A percentile compares a stretch with the other conserved stretches of the same genome.
Conservation (phyloP, 37 sponge, comb jelly and placozoan genomes). For the Ianthella basta region DNA sequence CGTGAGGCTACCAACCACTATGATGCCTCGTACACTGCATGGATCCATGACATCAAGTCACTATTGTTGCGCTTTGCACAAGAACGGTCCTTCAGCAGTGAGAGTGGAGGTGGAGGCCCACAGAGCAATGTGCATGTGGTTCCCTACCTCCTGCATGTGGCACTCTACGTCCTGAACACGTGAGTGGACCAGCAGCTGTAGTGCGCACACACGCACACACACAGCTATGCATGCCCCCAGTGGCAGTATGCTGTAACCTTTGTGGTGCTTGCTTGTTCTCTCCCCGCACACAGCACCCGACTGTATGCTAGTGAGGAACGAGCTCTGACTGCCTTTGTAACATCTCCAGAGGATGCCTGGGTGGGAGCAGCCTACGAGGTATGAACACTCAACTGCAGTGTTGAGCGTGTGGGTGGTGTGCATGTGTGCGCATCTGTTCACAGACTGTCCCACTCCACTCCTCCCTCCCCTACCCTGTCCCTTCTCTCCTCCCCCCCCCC, state of each 20-base stretch:
- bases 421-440: too few relatives aligned
- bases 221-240: background rate
- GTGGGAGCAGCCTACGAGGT: constrained; percentile 82
- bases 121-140: constrained; percentile 87
- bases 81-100: constrained; percentile 91
- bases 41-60: constrained; percentile 77
- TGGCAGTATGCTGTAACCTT: background rate
- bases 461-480: background rate
- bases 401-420: too few relatives aligned
- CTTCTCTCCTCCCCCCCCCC: background rate
- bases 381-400: background rate
- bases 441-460: too few relatives aligned
- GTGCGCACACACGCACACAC: constrained; percentile 3
- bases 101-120: constrained; percentile 92
- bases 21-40: constrained; percentile 64
- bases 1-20: constrained; percentile 78
- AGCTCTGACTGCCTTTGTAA: constrained; percentile 47
- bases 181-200: constrained; percentile 34
- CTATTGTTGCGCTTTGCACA: constrained; percentile 81
- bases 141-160: constrained; percentile 81
- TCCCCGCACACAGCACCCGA: constrained; percentile 68
- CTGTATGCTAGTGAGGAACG: constrained; percentile 66
- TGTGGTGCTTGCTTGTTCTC: too few relatives aligned
- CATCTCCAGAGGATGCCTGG: constrained; percentile 71
- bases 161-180: constrained; percentile 78